Evolutionary conservation across 2,888 invertebrate genomes (phyloP).

Genomic region (Apantesis nais): DNA sequence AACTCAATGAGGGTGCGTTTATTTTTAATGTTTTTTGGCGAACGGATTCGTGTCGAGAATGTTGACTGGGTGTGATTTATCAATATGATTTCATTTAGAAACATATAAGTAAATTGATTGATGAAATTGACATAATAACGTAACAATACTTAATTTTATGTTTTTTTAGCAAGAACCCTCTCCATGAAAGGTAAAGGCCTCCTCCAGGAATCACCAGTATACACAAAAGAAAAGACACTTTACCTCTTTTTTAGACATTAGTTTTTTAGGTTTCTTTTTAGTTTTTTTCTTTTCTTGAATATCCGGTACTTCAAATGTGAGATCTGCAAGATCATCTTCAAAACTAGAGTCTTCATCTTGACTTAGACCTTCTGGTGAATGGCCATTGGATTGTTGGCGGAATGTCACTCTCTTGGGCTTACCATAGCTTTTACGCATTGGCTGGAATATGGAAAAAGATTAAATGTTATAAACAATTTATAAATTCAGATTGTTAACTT

Average conservation of each 20-base stretch:
- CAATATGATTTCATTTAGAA: no score
- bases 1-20: not conserved
- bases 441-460: constrained; percentile 54
- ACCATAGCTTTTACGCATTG: constrained; percentile 73
- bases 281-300: constrained; percentile 59
- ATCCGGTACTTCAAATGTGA: constrained; percentile 68
- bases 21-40: not conserved
- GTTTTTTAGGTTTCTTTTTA: constrained; percentile 63
- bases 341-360: constrained; percentile 54
- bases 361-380: constrained; percentile 42
- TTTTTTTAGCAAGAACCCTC: no score
- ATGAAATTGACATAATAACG: no score
- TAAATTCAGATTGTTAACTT: no score
- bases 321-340: constrained; percentile 69
- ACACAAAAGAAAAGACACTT: constrained; percentile 5
- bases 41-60: not conserved
- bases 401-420: constrained; percentile 76
- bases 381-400: constrained; percentile 58
- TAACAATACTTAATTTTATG: no score
- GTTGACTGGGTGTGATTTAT: no score
- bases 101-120: no score
- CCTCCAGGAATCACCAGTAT: not conserved
- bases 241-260: constrained; percentile 76
- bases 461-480: no score
- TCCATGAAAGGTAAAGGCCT: no score